These are phyloP conservation scores for Hetaerina titia DNA, from an alignment of 2,888 invertebrate species.

Conservation along the genomic window DNA sequence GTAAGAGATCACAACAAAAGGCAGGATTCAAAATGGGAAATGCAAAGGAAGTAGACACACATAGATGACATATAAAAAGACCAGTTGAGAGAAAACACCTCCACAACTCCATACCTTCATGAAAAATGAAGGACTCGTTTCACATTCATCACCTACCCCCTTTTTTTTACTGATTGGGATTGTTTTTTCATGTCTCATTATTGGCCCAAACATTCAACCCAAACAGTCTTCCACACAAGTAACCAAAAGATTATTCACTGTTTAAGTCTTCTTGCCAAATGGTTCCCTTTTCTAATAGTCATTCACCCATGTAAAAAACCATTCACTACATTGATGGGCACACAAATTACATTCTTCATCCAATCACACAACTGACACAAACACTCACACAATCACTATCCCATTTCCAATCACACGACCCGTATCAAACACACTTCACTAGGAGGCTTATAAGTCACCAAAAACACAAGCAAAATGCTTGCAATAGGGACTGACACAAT, in stretches of 20 bases:
- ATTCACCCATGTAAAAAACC: constrained; percentile 48
- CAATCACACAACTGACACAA: constrained; percentile 4
- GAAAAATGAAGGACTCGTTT: constrained; percentile 32
- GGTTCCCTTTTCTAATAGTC: background rate
- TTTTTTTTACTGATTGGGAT: background rate
- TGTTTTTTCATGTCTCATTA: background rate
- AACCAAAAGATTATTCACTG: constrained; percentile 37
- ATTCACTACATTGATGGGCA: constrained; percentile 30
- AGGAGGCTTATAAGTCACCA: constrained; percentile 55
- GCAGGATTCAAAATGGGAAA: constrained; percentile 56
- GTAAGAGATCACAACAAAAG: constrained; percentile 59
- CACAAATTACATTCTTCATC: background rate
- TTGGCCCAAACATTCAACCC: background rate
- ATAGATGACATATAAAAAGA: constrained; percentile 40
- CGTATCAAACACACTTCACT: constrained; percentile 56
- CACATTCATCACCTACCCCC: constrained; percentile 32
- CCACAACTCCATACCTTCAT: constrained; percentile 14
- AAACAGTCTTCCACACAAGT: constrained; percentile 39
- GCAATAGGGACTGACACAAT: constrained; percentile 39
- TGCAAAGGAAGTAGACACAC: constrained; percentile 45
- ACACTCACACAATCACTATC: background rate
- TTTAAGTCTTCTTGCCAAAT: constrained; percentile 19
- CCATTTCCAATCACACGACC: constrained; percentile 19
- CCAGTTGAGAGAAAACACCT: constrained; percentile 44
- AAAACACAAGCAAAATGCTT: constrained; percentile 55